Percentiles rank a stretch among this genome's conserved stretches.
phyloP scores from a whole-genome alignment of 2,113 vertebrate species.

The Pantherophis guttatus region DNA sequence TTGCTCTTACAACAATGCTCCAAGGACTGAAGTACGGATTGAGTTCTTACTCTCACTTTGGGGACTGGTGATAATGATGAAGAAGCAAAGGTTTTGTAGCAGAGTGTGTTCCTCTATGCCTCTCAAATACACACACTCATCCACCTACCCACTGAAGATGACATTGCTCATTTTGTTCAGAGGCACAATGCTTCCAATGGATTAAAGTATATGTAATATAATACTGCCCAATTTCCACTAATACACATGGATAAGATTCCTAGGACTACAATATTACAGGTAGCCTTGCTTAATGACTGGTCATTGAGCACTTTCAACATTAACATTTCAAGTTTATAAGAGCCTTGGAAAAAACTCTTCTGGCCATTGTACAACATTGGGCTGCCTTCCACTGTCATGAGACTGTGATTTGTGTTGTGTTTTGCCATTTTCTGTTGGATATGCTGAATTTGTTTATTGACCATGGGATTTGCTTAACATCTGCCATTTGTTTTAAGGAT shows the following conservation, averaged over 20 bases:
- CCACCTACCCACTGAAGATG: not conserved
- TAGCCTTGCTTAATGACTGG: too few relatives aligned
- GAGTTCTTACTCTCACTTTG: not conserved
- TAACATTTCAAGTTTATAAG: too few relatives aligned
- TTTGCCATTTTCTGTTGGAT: not conserved
- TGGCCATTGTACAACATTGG: too few relatives aligned
- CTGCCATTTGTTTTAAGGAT: not conserved
- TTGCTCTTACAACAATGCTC: not conserved
- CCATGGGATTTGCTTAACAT: not conserved
- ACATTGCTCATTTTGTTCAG: not conserved
- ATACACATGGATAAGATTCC: not conserved
- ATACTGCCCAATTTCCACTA: not conserved
- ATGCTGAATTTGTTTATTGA: not conserved
- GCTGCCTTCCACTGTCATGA: too few relatives aligned
- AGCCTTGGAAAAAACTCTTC: too few relatives aligned
- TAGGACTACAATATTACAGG: not conserved
- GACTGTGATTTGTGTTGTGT: not conserved
- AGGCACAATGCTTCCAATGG: not conserved
- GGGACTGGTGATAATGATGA: not conserved
- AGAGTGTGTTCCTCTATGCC: not conserved
- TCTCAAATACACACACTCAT: not conserved
- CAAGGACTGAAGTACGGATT: not conserved
- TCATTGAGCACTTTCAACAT: too few relatives aligned
- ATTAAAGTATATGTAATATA: not conserved
- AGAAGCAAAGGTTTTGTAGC: not conserved